Conservation (phyloP, 2,113 vertebrate genomes). For the Blennius ocellaris region DNA sequence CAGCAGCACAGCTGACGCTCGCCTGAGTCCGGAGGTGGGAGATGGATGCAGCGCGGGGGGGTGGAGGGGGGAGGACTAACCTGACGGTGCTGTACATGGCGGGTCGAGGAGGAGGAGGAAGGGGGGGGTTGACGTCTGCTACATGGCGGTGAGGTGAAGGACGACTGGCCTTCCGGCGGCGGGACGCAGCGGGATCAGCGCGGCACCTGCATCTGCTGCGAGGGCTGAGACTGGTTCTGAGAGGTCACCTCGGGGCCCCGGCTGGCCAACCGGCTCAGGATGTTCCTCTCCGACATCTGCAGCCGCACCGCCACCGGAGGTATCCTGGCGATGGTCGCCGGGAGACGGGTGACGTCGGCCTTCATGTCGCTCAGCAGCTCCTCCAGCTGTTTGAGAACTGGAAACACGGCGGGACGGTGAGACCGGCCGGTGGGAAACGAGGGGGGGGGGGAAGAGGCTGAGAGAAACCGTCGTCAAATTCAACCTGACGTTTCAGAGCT, state of each 20-base stretch:
- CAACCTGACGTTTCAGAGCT: no score
- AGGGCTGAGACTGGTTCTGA: constrained; percentile 74
- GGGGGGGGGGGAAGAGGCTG: no score
- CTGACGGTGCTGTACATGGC: constrained; percentile 71
- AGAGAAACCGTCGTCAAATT: no score
- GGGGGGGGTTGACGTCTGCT: constrained; percentile 57
- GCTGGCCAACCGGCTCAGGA: constrained; percentile 96
- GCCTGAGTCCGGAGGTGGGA: constrained; percentile 56
- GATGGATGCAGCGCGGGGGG: constrained; percentile 51
- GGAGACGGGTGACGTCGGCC: constrained; percentile 95
- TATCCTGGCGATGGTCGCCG: constrained; percentile 96
- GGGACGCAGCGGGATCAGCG: constrained; percentile 63
- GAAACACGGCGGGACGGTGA: constrained; percentile 1
- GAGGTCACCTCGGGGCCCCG: constrained; percentile 87
- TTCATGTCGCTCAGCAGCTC: constrained; percentile 99
- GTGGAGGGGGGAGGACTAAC: constrained; percentile 68
- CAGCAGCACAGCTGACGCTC: constrained; percentile 49
- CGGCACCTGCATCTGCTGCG: constrained; percentile 89
- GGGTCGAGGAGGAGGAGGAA: constrained; percentile 30
- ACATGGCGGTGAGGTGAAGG: constrained; percentile 63
- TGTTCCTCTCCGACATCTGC: constrained; percentile 98
- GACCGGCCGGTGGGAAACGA: no score
- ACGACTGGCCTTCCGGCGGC: constrained; percentile 49
- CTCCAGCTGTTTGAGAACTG: constrained; percentile 99
- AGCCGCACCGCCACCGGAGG: constrained; percentile 95